Percentiles rank a stretch among this genome's conserved stretches.
These are phyloP conservation scores for Epizoanthus stellaris DNA, from an alignment of 92 coral and sea anemone genomes.

Conservation along the genomic window DNA sequence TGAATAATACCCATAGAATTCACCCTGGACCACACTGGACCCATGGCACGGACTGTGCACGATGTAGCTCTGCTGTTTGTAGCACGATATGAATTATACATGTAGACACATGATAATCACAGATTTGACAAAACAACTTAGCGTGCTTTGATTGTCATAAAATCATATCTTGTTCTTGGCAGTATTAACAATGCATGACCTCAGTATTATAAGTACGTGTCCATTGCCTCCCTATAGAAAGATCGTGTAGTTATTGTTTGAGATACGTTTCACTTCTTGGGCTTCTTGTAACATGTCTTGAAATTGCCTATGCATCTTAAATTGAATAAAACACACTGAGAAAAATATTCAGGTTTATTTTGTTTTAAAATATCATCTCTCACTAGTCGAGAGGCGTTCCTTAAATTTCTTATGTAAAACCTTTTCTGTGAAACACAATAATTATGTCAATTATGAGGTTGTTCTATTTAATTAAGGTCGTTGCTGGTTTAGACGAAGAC, in stretches of 20 bases:
- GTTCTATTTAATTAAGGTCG: constrained; percentile 51
- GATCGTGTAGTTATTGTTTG: too few relatives aligned
- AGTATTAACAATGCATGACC: not conserved
- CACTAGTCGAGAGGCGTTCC: too few relatives aligned
- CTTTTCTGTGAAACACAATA: not conserved
- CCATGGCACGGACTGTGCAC: constrained; percentile 41
- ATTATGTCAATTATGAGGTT: not conserved
- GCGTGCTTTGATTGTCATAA: too few relatives aligned
- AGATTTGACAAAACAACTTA: too few relatives aligned
- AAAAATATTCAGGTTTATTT: too few relatives aligned
- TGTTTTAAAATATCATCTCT: too few relatives aligned
- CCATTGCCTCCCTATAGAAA: too few relatives aligned
- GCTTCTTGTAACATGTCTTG: too few relatives aligned
- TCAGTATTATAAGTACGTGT: not conserved
- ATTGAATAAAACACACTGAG: too few relatives aligned
- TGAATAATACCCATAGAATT: constrained; percentile 10
- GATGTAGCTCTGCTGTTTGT: not conserved
- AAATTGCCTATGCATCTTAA: too few relatives aligned
- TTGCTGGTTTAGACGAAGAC: constrained; percentile 81
- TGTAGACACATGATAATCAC: too few relatives aligned
- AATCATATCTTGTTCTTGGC: constrained; percentile 23
- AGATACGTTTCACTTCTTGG: too few relatives aligned
- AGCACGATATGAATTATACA: not conserved
- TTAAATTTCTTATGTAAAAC: not conserved
- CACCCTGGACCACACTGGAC: constrained; percentile 55